Base-by-base conservation (phyloP, 2,888 invertebrate genomes). In the Zelleria hepariella region DNA sequence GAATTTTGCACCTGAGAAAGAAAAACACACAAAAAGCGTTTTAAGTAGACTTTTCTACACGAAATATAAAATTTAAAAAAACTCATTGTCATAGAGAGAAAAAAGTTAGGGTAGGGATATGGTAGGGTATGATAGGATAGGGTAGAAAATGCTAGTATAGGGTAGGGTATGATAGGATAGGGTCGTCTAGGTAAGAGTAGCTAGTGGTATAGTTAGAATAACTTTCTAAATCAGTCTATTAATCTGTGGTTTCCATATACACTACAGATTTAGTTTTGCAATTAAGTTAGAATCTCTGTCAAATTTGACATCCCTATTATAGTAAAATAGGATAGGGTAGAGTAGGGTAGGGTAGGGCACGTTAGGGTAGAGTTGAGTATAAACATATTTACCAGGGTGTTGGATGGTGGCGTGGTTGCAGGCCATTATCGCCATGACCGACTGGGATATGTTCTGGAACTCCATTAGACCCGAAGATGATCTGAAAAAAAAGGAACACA, bases 321-420 rank as follows among this genome's bases (percentile, higher is more conserved):
- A 5, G n/a, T n/a, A 4, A 18, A 5, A 5, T 48, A 48, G 48
- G 18, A 5, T 48, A 48, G 48, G 18, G n/a, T 48, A 48, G 48
- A 48, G n/a, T n/a, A n/a, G n/a, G n/a, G n/a, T n/a, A n/a, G n/a
- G n/a, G n/a, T n/a, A n/a, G n/a, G n/a, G n/a, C n/a, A n/a, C n/a
- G n/a, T n/a, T n/a, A n/a, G n/a, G n/a, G n/a, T n/a, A n/a, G n/a
- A n/a, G n/a, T n/a, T n/a, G n/a, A n/a, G 10, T 42, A 42, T 42
- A 15, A 15, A 15, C 2, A 10, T 53, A 3, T 5, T 27, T 88
- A 97, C 97, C 96, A 90, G 97, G 96, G 89, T 97, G 97, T 79
- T 96, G 95, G 71, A 99, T 95, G 71, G 97, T 96, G 66, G 96
- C 95, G 89, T 99, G 99, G 89, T 99, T 99, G 88, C 96, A 96